Evolutionary conservation across 2,113 vertebrate species (phyloP).

Genomic region (Montifringilla adamsi): DNA sequence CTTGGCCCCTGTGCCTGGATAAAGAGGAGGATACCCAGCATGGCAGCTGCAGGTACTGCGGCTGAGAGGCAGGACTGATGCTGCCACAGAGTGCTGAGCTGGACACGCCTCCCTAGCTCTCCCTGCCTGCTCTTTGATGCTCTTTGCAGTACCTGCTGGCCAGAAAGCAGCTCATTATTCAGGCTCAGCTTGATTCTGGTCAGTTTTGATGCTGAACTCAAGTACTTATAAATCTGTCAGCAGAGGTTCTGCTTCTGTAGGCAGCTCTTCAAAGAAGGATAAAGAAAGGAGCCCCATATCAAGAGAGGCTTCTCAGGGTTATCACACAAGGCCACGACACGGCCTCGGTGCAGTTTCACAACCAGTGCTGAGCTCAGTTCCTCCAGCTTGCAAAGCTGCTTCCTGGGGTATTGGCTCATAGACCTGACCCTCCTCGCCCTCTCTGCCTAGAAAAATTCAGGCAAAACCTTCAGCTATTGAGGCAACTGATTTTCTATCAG

Average conservation of each 20-base stretch:
- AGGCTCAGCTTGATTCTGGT: not conserved
- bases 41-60: not conserved
- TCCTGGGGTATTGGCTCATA: not conserved
- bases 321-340: rapidly evolving
- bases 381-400: not conserved
- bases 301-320: not conserved
- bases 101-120: too few relatives aligned
- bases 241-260: not conserved
- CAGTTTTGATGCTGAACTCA: not conserved
- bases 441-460: not conserved
- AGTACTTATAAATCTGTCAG: not conserved
- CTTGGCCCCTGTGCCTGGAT: not conserved
- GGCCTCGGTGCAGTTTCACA: not conserved
- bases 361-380: not conserved
- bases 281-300: not conserved
- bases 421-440: not conserved
- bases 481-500: not conserved
- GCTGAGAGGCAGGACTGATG: not conserved
- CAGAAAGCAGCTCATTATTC: not conserved
- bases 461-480: not conserved
- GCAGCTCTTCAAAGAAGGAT: not conserved
- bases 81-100: rapidly evolving
- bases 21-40: not conserved
- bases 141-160: not conserved
- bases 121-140: not conserved